Evolutionary conservation across 2,113 vertebrate species (phyloP).

Genomic region (Nettapus auritus): DNA sequence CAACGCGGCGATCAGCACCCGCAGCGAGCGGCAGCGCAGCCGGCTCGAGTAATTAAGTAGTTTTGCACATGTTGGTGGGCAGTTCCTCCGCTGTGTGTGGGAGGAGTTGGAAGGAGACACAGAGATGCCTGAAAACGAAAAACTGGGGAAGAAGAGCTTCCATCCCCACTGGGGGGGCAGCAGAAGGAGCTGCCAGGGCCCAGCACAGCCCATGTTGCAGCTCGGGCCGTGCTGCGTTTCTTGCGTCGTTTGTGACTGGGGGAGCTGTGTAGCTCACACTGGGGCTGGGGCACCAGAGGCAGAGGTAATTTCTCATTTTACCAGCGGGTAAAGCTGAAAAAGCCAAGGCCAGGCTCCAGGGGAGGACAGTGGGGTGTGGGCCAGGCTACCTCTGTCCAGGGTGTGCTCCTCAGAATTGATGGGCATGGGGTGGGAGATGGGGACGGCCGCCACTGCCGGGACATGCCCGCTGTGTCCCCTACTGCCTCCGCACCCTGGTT

Average conservation of each 20-base stretch:
- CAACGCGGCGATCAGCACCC: neutral
- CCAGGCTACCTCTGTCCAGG: neutral
- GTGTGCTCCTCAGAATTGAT: neutral
- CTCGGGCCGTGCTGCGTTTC: neutral
- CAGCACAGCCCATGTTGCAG: neutral
- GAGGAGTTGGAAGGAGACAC: constrained; percentile 23
- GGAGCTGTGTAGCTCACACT: neutral
- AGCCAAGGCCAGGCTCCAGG: neutral
- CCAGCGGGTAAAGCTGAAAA: neutral
- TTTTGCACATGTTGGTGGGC: constrained; percentile 16
- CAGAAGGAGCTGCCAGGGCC: neutral
- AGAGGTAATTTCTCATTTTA: neutral
- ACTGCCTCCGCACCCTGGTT: rapidly evolving
- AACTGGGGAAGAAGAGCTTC: neutral
- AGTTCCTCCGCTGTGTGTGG: neutral
- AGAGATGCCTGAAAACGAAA: constrained; percentile 22
- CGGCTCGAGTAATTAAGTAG: neutral
- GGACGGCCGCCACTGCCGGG: neutral
- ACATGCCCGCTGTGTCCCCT: rapidly evolving
- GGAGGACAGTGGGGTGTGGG: rapidly evolving
- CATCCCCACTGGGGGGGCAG: neutral
- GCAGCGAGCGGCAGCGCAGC: neutral
- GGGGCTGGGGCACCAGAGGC: rapidly evolving
- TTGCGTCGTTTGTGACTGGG: neutral
- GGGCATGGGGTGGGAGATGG: neutral